Base-by-base conservation (phyloP, 1,140 invertebrate genomes). In the Nasonia giraulti region DNA sequence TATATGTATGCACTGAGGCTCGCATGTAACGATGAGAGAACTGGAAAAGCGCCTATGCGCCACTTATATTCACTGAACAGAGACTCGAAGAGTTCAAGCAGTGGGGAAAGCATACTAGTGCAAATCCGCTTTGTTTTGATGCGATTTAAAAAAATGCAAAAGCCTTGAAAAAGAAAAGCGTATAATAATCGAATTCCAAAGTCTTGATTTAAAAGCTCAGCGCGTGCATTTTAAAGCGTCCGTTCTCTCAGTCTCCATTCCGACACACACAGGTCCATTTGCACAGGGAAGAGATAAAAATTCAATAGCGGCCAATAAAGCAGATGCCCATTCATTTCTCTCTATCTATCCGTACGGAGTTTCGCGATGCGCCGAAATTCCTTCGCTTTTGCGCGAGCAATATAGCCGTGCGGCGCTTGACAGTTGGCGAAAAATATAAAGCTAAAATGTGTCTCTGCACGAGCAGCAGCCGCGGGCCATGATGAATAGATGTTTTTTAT, bases 201-300 rank as follows among this genome's bases (percentile, higher is more conserved):
- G 31, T 77, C 66, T 85, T 91, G 90, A 92, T 92, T 92, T 91
- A 92, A 89, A 88, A 85, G 69, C 50, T 14, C 3, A 31, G 66
- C 86, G 77, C 89, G 89, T 91, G 87, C 88, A 91, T 91, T 92
- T 90, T 89, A 83, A 85, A 87, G 74, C 77, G 76, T 7, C 5
- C 23, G n/a, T 23, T 62, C 23, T 81, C 44, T 20, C 23, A 0
- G 44, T 73, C 5, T 37, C 33, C n/a, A 33, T 37, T 3, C 33
- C 33, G 33, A 40, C 27, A 62, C 50, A 79, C 85, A 84, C 86
- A 79, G 80, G 79, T 87, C 79, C 87, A 89, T 91, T 91, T 89
- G 86, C 83, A 88, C 87, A 88, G 81, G 86, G 87, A 87, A 84
- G 68, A 85, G 85, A 92, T 92, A 91, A 91, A 92, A 92, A 91